Percentiles rank a stretch among this genome's conserved stretches.
phyloP scores from a whole-genome alignment of 2,888 invertebrate genomes.

The Schizotus pectinicornis region DNA sequence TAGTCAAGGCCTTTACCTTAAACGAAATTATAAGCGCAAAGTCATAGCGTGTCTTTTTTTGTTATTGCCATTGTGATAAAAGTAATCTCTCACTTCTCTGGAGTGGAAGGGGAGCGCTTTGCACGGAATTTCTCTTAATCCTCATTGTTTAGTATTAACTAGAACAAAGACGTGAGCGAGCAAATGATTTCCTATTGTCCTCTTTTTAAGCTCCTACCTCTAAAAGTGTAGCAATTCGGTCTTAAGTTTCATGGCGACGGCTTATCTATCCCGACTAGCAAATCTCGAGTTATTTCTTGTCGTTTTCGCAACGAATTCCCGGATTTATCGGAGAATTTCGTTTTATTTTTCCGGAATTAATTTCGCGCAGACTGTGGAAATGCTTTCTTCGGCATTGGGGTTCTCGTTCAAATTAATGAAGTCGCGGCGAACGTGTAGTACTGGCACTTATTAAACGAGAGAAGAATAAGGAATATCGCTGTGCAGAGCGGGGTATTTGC shows the following conservation, averaged over 20 bases:
- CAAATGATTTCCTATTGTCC: slow-evolving; percentile 16
- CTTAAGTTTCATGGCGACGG: too few species aligned
- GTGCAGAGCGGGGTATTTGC: slow-evolving; percentile 23
- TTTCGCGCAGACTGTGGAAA: neutral
- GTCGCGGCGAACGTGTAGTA: slow-evolving; percentile 18
- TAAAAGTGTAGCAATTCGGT: too few species aligned
- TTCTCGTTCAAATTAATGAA: slow-evolving; percentile 11
- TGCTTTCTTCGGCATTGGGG: neutral
- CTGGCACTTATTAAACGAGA: slow-evolving; percentile 16
- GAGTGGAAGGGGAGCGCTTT: too few species aligned
- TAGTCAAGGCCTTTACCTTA: too few species aligned
- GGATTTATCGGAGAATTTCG: neutral
- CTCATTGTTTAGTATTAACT: too few species aligned
- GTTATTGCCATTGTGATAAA: too few species aligned
- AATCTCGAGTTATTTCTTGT: neutral
- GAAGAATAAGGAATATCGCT: slow-evolving; percentile 25
- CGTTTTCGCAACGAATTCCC: neutral
- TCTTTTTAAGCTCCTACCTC: neutral
- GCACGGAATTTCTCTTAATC: too few species aligned
- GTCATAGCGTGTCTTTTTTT: too few species aligned
- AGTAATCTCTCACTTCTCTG: too few species aligned
- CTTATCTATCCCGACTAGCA: too few species aligned
- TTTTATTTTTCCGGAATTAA: neutral
- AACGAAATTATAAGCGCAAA: too few species aligned
- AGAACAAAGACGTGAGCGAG: slow-evolving; percentile 2